Percentiles rank a stretch among this genome's conserved stretches.
These are phyloP conservation scores for Scalopus aquaticus DNA, from an alignment of 2,113 vertebrate species.

Conservation along the genomic window DNA sequence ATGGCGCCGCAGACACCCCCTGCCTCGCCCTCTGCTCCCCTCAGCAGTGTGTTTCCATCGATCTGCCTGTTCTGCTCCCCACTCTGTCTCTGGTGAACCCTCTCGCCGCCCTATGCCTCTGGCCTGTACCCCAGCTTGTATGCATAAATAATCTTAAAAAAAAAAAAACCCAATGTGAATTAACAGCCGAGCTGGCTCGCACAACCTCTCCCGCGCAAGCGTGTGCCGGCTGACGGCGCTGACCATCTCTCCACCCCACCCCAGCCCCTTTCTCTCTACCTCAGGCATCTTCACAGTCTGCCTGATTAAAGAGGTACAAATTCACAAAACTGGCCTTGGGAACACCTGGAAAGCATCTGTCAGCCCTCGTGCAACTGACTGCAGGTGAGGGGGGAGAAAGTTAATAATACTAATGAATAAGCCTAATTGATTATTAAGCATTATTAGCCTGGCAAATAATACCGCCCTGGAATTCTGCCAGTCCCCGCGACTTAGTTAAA, in stretches of 20 bases:
- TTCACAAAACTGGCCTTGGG: constrained; percentile 55
- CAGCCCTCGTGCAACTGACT: constrained; percentile 67
- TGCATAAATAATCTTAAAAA: too few relatives aligned
- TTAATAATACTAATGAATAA: constrained; percentile 75
- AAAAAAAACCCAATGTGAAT: too few relatives aligned
- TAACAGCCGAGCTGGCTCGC: too few relatives aligned
- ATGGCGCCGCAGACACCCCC: too few relatives aligned
- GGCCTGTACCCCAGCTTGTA: too few relatives aligned
- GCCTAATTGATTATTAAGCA: constrained; percentile 79
- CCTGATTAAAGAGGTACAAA: constrained; percentile 24
- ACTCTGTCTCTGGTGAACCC: too few relatives aligned
- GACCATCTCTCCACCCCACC: not conserved
- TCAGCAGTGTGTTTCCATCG: too few relatives aligned
- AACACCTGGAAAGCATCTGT: constrained; percentile 82
- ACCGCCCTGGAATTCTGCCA: constrained; percentile 64
- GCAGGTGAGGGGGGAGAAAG: constrained; percentile 55
- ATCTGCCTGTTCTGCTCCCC: too few relatives aligned
- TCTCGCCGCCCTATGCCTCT: too few relatives aligned
- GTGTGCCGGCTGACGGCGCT: too few relatives aligned
- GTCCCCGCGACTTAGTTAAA: not conserved
- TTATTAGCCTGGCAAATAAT: constrained; percentile 67
- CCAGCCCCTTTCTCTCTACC: not conserved
- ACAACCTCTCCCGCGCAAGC: too few relatives aligned
- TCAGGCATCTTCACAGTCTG: constrained; percentile 53
- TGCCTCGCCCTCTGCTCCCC: too few relatives aligned